These are phyloP conservation scores for Strigamia maritima DNA, from an alignment of 2,888 invertebrate genomes.

Conservation along the genomic window DNA sequence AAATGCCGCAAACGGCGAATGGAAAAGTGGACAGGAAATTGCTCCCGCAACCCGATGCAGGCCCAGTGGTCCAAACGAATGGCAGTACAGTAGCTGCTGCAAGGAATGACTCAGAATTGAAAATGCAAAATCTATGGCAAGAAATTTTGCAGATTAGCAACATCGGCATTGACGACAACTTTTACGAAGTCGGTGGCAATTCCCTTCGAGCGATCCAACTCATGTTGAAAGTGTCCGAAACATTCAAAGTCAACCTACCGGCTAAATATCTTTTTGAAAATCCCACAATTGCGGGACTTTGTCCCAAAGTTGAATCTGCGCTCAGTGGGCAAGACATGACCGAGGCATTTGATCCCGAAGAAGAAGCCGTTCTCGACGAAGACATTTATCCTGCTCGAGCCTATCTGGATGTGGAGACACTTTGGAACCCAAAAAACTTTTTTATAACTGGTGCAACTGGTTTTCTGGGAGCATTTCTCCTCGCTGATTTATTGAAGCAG, in stretches of 20 bases:
- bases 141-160: slow-evolving; percentile 31
- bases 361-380: slow-evolving; percentile 34
- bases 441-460: slow-evolving; percentile 25
- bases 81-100: not conserved
- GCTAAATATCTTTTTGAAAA: not conserved
- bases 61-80: not conserved
- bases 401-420: slow-evolving; percentile 9
- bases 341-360: slow-evolving; percentile 20
- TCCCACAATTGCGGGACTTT: slow-evolving; percentile 25
- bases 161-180: slow-evolving; percentile 42
- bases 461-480: not conserved
- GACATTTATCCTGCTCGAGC: slow-evolving; percentile 19
- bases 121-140: slow-evolving; percentile 41
- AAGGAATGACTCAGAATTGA: slow-evolving; percentile 36
- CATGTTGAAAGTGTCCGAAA: slow-evolving; percentile 38
- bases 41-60: slow-evolving; percentile 36
- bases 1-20: slow-evolving; percentile 47
- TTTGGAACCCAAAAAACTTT: not conserved
- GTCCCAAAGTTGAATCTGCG: not conserved
- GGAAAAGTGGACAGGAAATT: slow-evolving; percentile 43
- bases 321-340: not conserved
- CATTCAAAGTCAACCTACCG: slow-evolving; percentile 30
- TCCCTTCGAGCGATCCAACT: slow-evolving; percentile 43
- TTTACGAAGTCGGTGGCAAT: slow-evolving; percentile 45
- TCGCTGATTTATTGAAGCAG: not conserved